Evolutionary conservation across 2,888 invertebrate species (phyloP), one percentile per base, ranked within the genome.

Genomic region (Harpalus rufipes): DNA sequence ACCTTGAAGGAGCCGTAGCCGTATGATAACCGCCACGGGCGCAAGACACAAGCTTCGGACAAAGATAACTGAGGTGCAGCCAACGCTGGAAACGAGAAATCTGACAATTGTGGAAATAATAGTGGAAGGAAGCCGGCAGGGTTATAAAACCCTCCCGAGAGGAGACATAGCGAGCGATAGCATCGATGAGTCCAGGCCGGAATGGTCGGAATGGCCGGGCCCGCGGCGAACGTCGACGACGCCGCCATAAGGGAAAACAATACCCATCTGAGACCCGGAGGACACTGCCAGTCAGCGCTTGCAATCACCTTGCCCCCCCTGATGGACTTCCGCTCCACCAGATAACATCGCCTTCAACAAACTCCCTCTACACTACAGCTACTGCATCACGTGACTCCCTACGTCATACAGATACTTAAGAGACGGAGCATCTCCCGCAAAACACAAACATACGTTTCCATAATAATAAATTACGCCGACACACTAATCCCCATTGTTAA

Each of bases 161-260:
- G 87, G 88, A 87, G 32, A 84, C 56, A 87, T 87, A 87, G 87
- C 87, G 86, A 86, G 88, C 87, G 90, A 90, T 90, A 90, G 89
- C 90, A 90, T 90, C 90, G 89, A 90, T 90, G 89, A 88, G 88
- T 88, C 88, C 87, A 87, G 87, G 88, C 87, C 82, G 78, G 87
- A 88, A 89, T 88, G 87, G 88, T 87, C 82, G 65, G 87, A 88
- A 89, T 88, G 87, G 88, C 86, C 63, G 86, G 87, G 87, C 87
- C 86, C 87, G 88, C 87, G 87, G 86, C 81, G 87, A 86, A 86
- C 87, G 88, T 86, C 88, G 87, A 87, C 86, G 87, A 86, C 86
- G 87, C 88, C 88, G 88, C 89, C 89, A 89, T 89, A 89, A 90
- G 89, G 88, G 90, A 89, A 90, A 90, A 90, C 90, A 90, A 90